These are phyloP conservation scores for Ciconia nigra DNA, from an alignment of 2,797 vertebrate genomes.

Conservation along the genomic window DNA sequence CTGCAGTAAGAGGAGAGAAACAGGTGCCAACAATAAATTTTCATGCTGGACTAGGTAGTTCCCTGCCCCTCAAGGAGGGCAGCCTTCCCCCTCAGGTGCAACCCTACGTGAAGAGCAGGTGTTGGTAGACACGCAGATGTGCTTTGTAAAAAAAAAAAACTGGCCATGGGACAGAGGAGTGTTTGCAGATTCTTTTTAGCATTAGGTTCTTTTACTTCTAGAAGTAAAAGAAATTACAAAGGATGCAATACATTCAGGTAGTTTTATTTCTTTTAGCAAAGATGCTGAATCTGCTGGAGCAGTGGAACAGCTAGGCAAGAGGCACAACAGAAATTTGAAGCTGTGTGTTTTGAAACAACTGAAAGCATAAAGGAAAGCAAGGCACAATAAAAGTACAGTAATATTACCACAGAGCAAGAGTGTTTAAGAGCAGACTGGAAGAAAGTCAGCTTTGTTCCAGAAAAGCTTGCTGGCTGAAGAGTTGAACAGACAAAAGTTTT, in stretches of 20 bases:
- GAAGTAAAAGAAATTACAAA: neutral
- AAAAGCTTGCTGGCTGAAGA: neutral
- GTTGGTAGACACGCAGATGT: neutral
- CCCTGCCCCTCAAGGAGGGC: neutral
- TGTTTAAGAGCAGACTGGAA: neutral
- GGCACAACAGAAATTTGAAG: neutral
- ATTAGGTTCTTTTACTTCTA: neutral
- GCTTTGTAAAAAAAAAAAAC: neutral
- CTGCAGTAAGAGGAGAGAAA: neutral
- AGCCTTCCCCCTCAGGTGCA: neutral
- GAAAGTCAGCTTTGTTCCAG: neutral
- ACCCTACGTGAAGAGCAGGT: neutral
- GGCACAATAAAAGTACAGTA: neutral
- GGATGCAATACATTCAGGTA: neutral
- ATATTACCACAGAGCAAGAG: neutral
- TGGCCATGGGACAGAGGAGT: neutral
- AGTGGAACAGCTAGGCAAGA: neutral
- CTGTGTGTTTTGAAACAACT: neutral
- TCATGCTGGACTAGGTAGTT: neutral
- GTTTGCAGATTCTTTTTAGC: neutral
- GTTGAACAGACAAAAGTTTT: neutral
- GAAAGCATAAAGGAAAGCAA: neutral
- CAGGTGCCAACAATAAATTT: neutral
- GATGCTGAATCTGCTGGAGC: neutral
- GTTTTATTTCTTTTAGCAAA: neutral